Conservation (phyloP, 2,797 vertebrate species). For the Gambelia wislizenii region DNA sequence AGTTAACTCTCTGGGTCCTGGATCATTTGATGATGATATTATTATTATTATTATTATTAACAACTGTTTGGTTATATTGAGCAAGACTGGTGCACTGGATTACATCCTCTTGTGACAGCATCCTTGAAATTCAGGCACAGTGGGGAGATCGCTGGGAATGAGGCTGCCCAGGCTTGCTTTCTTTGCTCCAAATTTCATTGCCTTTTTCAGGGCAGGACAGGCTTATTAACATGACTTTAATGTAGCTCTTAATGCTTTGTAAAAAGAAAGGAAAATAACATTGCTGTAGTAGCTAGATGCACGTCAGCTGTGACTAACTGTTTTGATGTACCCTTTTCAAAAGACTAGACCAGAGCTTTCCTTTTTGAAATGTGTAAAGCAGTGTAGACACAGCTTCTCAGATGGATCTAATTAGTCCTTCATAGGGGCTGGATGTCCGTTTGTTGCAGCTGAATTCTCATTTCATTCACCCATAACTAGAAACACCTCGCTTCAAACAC, state of each 20-base stretch:
- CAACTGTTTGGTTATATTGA: conserved; percentile 51
- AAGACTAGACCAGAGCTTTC: conserved; percentile 78
- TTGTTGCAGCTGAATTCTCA: conserved; percentile 88
- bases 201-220: conserved; percentile 61
- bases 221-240: conserved; percentile 69
- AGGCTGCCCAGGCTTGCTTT: conserved; percentile 46
- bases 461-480: conserved; percentile 90
- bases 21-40: conserved; percentile 57
- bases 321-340: conserved; percentile 84
- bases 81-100: conserved; percentile 35
- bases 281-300: conserved; percentile 68
- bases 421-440: conserved; percentile 84
- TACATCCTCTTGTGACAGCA: conserved; percentile 31
- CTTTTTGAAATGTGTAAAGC: conserved; percentile 86
- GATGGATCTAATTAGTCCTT: conserved; percentile 92
- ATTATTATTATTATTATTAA: conserved; percentile 45
- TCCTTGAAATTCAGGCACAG: conserved; percentile 46
- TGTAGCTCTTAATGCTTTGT: conserved; percentile 73
- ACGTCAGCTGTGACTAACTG: conserved; percentile 78
- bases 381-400: conserved; percentile 82
- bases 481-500: conserved; percentile 89
- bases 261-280: conserved; percentile 69
- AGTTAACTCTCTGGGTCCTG: conserved; percentile 51
- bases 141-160: conserved; percentile 5
- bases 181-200: conserved; percentile 59